A percentile compares a stretch with the other conserved stretches of the same genome.
Evolutionary conservation across 2,113 vertebrate species (phyloP).

Genomic region (Syngnathoides biaculeatus): DNA sequence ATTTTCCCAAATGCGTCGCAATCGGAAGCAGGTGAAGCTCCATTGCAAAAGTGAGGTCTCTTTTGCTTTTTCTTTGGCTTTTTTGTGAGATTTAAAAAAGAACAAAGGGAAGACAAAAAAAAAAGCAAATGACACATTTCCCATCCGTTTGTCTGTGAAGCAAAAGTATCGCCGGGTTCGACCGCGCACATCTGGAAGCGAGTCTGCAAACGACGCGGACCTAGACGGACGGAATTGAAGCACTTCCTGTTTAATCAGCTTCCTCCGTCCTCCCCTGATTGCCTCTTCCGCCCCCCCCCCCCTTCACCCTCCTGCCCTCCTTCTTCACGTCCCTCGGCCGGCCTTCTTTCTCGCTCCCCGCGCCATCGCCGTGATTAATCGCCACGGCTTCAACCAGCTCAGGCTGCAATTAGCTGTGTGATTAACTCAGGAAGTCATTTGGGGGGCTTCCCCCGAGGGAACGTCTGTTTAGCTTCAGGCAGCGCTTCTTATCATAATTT

Average conservation of each 20-base stretch:
- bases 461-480: conserved; percentile 7
- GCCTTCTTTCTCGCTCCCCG: not conserved
- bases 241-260: conserved; percentile 66
- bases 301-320: not conserved
- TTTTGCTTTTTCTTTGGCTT: not conserved
- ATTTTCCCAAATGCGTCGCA: too few species aligned
- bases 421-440: conserved; percentile 47
- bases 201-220: conserved; percentile 44
- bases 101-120: not conserved
- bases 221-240: conserved; percentile 55
- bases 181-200: conserved; percentile 60
- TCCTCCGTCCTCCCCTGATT: conserved; percentile 46
- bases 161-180: not conserved
- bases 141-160: not conserved
- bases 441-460: conserved; percentile 36
- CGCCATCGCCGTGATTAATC: conserved; percentile 49
- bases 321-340: not conserved
- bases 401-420: conserved; percentile 57
- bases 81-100: not conserved
- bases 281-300: conserved; percentile 20
- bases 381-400: conserved; percentile 36
- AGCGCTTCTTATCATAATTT: not conserved
- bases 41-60: conserved; percentile 3
- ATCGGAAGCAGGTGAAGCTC: conserved; percentile 15
- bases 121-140: not conserved